Evolutionary conservation across 35 echinoderm and acorn worm genomes (phyloP).

Genomic region (Eucidaris tribuloides): DNA sequence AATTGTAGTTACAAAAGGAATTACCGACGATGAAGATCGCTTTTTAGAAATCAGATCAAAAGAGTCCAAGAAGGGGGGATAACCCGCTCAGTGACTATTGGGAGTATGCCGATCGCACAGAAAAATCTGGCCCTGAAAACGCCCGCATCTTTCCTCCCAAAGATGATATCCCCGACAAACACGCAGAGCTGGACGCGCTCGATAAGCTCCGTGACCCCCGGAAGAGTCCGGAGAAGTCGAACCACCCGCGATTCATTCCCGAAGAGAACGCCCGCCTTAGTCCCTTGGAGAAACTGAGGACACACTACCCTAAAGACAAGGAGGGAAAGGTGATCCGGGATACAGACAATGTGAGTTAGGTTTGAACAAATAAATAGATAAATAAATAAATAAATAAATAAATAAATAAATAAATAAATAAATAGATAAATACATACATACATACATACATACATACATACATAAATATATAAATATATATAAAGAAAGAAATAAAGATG

Average conservation of each 20-base stretch:
- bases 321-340: not conserved
- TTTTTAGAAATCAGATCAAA: not conserved
- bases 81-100: slow-evolving; percentile 27
- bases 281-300: slow-evolving; percentile 79
- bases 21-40: not conserved
- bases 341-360: no score
- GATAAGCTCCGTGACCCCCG: slow-evolving; percentile 71
- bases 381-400: no score
- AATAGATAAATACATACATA: no score
- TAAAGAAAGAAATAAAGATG: no score
- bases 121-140: slow-evolving; percentile 35
- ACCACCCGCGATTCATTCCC: slow-evolving; percentile 47
- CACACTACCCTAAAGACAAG: slow-evolving; percentile 39
- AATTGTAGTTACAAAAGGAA: no score
- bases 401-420: no score
- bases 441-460: no score
- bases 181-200: slow-evolving; percentile 78
- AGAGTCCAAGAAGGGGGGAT: slow-evolving; percentile 1
- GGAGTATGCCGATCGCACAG: slow-evolving; percentile 27
- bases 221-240: slow-evolving; percentile 26
- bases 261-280: slow-evolving; percentile 47
- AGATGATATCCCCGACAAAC: slow-evolving; percentile 74
- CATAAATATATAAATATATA: no score
- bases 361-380: no score
- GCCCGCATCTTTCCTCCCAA: slow-evolving; percentile 71